Evolutionary conservation across 2,888 invertebrate genomes (phyloP).

Genomic region (Malacosoma neustria): DNA sequence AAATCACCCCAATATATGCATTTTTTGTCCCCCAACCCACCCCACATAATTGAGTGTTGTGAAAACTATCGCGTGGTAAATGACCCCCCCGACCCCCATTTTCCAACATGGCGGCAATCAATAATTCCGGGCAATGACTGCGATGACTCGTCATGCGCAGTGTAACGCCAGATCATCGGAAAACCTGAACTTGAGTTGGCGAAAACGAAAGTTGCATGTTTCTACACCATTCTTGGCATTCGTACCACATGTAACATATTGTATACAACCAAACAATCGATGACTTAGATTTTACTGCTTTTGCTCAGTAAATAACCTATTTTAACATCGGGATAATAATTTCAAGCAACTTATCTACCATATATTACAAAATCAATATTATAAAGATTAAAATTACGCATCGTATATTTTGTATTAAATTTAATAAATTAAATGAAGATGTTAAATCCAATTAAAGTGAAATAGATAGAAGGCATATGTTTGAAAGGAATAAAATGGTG

Average conservation of each 20-base stretch:
- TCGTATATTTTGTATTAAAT: too few relatives aligned
- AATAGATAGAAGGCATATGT: too few relatives aligned
- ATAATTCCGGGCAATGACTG: constrained; percentile 75
- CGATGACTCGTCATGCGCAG: constrained; percentile 70
- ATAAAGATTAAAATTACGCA: too few relatives aligned
- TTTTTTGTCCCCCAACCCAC: constrained; percentile 49
- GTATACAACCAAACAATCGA: constrained; percentile 4
- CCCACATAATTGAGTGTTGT: constrained; percentile 69
- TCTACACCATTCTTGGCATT: constrained; percentile 65
- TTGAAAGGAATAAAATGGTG: too few relatives aligned
- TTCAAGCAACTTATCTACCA: too few relatives aligned
- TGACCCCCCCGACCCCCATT: constrained; percentile 49
- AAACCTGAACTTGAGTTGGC: constrained; percentile 73
- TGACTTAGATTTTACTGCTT: not conserved
- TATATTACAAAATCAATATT: too few relatives aligned
- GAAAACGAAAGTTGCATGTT: constrained; percentile 74
- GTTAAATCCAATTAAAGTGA: too few relatives aligned
- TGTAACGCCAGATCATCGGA: constrained; percentile 48
- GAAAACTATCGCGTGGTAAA: constrained; percentile 73
- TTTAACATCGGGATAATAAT: too few relatives aligned
- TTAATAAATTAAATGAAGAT: too few relatives aligned
- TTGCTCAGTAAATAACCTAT: too few relatives aligned
- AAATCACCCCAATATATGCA: constrained; percentile 58
- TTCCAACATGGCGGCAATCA: constrained; percentile 72
- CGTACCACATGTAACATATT: constrained; percentile 15